A percentile compares a stretch with the other conserved stretches of the same genome.
phyloP scores from a whole-genome alignment of 2,113 vertebrate species.

The Hepsetus odoe region DNA sequence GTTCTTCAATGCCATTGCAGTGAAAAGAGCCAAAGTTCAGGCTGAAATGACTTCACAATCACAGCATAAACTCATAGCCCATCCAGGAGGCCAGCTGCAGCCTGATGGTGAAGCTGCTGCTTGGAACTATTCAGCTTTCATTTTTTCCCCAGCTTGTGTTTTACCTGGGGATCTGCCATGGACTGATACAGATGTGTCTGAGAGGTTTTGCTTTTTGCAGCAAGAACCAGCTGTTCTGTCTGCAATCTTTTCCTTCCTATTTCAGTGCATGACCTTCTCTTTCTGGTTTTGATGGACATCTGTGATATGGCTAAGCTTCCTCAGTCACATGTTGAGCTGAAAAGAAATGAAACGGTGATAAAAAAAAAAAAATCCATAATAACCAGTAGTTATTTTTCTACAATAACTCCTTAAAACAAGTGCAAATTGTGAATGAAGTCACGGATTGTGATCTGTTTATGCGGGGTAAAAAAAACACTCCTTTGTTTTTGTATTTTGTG shows the following conservation, averaged over 20 bases:
- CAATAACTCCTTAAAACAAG: too few species aligned
- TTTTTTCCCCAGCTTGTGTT: constrained; percentile 42
- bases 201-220: constrained; percentile 18
- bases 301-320: neutral
- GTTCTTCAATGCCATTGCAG: neutral
- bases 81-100: constrained; percentile 41
- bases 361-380: too few species aligned
- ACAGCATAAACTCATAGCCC: neutral
- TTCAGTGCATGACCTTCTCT: constrained; percentile 30
- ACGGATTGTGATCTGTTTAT: too few species aligned
- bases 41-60: neutral
- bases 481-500: too few species aligned
- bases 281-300: neutral
- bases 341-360: too few species aligned
- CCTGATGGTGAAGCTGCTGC: constrained; percentile 33
- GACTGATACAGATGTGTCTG: constrained; percentile 46
- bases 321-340: too few species aligned
- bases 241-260: constrained; percentile 22
- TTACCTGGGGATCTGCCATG: constrained; percentile 37
- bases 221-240: constrained; percentile 55
- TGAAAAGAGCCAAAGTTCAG: constrained; percentile 9
- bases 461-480: too few species aligned
- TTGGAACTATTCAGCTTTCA: constrained; percentile 24
- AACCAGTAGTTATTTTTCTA: too few species aligned
- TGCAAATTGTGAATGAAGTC: too few species aligned